Evolutionary conservation across 2,888 invertebrate species (phyloP).

Genomic region (Drosophila mercatorum): DNA sequence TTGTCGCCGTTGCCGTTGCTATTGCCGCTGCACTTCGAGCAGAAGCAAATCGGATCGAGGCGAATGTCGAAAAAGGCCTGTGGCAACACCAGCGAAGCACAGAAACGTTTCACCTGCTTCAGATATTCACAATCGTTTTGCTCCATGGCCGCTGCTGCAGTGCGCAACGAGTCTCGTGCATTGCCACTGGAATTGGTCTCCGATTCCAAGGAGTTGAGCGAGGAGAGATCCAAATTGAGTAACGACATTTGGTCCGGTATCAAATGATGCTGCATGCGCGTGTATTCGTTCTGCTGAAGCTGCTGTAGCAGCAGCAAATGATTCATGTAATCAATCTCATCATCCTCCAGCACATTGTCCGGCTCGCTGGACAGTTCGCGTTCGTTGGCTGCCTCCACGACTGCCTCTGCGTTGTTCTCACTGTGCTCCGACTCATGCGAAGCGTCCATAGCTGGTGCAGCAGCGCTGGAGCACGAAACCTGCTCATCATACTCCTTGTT

Average conservation of each 20-base stretch:
- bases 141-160: constrained; percentile 77
- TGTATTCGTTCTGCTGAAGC: constrained; percentile 77
- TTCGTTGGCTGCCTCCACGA: constrained; percentile 42
- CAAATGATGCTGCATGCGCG: constrained; percentile 71
- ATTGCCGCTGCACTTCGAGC: constrained; percentile 76
- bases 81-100: constrained; percentile 83
- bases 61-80: constrained; percentile 83
- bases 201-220: constrained; percentile 64
- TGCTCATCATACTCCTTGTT: constrained; percentile 78
- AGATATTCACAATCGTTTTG: constrained; percentile 84
- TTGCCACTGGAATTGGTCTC: constrained; percentile 67
- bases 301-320: constrained; percentile 77
- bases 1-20: constrained; percentile 76
- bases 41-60: constrained; percentile 83
- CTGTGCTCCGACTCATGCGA: constrained; percentile 52
- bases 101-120: constrained; percentile 83
- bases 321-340: constrained; percentile 71
- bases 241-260: constrained; percentile 65
- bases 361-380: constrained; percentile 54
- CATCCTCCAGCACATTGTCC: constrained; percentile 66
- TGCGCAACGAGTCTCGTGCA: constrained; percentile 77
- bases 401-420: constrained; percentile 57
- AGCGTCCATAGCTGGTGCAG: constrained; percentile 27
- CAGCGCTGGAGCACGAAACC: constrained; percentile 46
- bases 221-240: constrained; percentile 67